Percentiles rank a stretch among this genome's conserved stretches.
Evolutionary conservation across 92 coral and sea anemone genomes (phyloP).

Genomic region (Galaxea fascicularis): DNA sequence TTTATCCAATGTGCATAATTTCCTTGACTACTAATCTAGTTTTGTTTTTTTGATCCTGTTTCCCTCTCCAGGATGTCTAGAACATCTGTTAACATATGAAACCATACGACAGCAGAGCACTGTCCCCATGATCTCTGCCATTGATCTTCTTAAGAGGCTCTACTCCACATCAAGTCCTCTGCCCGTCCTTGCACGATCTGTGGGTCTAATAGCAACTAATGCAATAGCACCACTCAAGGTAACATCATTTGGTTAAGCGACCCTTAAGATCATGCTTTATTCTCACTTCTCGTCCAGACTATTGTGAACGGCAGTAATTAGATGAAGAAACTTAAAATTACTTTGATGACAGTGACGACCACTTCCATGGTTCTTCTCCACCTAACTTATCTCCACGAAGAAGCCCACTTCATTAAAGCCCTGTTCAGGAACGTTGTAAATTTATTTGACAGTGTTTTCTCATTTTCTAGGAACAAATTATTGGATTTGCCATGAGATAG

Average conservation of each 20-base stretch:
- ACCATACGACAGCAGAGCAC: conserved; percentile 88
- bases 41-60: too few relatives aligned
- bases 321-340: too few relatives aligned
- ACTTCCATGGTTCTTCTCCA: too few relatives aligned
- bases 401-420: too few relatives aligned
- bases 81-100: conserved; percentile 86
- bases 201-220: conserved; percentile 86
- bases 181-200: conserved; percentile 83
- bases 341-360: too few relatives aligned
- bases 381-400: too few relatives aligned
- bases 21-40: too few relatives aligned
- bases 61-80: conserved; percentile 73
- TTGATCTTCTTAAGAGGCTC: conserved; percentile 87
- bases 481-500: conserved; percentile 63
- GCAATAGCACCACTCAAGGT: conserved; percentile 88
- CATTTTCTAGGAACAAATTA: conserved; percentile 66
- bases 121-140: conserved; percentile 88
- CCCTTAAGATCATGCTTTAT: too few relatives aligned
- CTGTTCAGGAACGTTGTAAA: too few relatives aligned
- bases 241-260: neutral
- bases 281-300: too few relatives aligned
- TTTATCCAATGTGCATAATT: too few relatives aligned
- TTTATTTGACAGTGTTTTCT: neutral
- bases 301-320: too few relatives aligned
- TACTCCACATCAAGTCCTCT: conserved; percentile 90